Base-by-base conservation (phyloP, 2,888 invertebrate genomes). In the Apotomis capreana region DNA sequence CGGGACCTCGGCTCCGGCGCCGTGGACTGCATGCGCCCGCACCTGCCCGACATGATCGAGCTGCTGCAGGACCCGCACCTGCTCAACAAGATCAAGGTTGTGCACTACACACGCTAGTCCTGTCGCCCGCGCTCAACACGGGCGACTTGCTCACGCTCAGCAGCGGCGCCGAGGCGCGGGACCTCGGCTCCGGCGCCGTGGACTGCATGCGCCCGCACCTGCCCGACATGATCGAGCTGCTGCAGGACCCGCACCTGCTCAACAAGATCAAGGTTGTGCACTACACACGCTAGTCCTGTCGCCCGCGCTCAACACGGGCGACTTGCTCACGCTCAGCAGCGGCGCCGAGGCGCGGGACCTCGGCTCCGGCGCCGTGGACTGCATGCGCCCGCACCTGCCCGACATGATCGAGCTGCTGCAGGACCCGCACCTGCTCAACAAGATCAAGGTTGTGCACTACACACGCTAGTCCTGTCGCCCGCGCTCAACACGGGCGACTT, bases 41-140 rank as follows among this genome's bases (percentile, higher is more conserved):
- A 99, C 87, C 94, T 99, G 69, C 95, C 96, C 36, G 99, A 99
- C 88, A 96, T 98, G 78, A 94, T 99, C 57, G 99, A 99, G 76
- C 97, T 99, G 87, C 94, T 99, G 76, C 96, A 98, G 9, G 99
- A 99, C 89, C 97, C 99, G 76, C 98, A 99, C 84, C 97, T 99
- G 0, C 94, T 99, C 69, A 97, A 97, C 80, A 99, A 99, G 94
- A 96, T 99, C 77, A 99, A 99, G 96, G 98, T 98, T 26, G 26
- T 26, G 2, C 26, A 26, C 26, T 26, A 26, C 26, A 26, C 76
- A 85, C 83, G 2, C 93, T 99, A 54, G 96, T 97, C 0, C 94
- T 96, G 12, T 5, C 3, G 55, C 26, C 4, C 54, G 8, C 15
- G 54, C 13, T 54, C 15, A 54, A 15, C 54, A 55, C 85, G 0